Evolutionary conservation across 2,888 invertebrate species (phyloP).

Genomic region (Blera fallax): DNA sequence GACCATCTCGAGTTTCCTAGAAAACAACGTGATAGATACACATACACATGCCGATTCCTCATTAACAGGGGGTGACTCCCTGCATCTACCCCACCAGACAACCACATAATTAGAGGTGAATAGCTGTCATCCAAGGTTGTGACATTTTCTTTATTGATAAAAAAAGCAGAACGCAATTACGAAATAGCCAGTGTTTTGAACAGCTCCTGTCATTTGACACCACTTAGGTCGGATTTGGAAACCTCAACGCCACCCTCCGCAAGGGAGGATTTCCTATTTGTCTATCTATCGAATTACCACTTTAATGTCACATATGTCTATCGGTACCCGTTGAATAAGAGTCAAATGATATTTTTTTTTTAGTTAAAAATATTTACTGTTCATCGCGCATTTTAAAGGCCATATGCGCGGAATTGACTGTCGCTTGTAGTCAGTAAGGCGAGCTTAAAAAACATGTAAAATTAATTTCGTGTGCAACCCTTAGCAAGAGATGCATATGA

Average conservation of each 20-base stretch:
- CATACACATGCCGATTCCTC: neutral
- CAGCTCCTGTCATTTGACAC: slow-evolving; percentile 61
- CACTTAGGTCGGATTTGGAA: slow-evolving; percentile 58
- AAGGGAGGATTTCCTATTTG: slow-evolving; percentile 9
- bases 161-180: slow-evolving; percentile 52
- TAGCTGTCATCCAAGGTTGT: slow-evolving; percentile 58
- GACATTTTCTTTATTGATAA: slow-evolving; percentile 42
- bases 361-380: slow-evolving; percentile 50
- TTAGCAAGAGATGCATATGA: slow-evolving; percentile 26
- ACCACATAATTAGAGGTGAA: slow-evolving; percentile 70
- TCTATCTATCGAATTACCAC: slow-evolving; percentile 61
- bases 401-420: slow-evolving; percentile 53
- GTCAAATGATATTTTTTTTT: slow-evolving; percentile 57
- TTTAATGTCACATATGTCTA: slow-evolving; percentile 59
- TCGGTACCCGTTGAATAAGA: slow-evolving; percentile 27
- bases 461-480: slow-evolving; percentile 61
- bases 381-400: slow-evolving; percentile 62
- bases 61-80: neutral
- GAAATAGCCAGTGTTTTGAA: slow-evolving; percentile 47
- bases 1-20: slow-evolving; percentile 10
- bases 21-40: neutral
- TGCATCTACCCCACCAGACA: neutral
- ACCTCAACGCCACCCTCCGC: slow-evolving; percentile 55
- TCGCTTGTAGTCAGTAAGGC: slow-evolving; percentile 20
- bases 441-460: slow-evolving; percentile 18